Base-by-base conservation (phyloP, 2,113 vertebrate genomes). In the Macrotis lagotis region DNA sequence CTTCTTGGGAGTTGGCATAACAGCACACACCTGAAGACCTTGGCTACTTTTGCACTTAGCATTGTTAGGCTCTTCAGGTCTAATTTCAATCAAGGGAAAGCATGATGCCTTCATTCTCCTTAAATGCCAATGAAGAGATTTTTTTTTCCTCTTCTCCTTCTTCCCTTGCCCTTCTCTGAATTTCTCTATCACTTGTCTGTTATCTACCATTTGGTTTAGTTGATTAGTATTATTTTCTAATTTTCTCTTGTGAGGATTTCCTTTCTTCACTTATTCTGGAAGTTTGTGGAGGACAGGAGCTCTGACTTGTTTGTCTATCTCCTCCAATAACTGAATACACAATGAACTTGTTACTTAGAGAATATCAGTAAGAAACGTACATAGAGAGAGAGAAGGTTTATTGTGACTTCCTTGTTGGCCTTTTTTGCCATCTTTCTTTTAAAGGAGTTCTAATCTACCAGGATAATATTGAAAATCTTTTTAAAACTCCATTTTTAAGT, bases 401-500 rank as follows among this genome's bases (percentile, higher is more conserved):
- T 31, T 8, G 0, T 55, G 47, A 90, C 37, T 95, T 95, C 50
- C 31, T 14, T 74, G 8, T 10, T 88, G 66, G 14, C 55, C 90
- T 83, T 92, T 16, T 94, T 83, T 91, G 31, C n/a, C 53, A 51
- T 53, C 48, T 93, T 44, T 9, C 93, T 95, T 92, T 93, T 88
- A 92, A 91, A 95, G 53, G 47, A 31, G 50, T 90, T 91, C 31
- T 92, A 48, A 55, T 55, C 52, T 89, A 55, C 92, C 66, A 74
- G 59, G 92, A 53, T n/a, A 47, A 90, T 59, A 92, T 24, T 31
- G 48, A 94, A 93, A 50, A 14, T 47, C 66, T 92, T 94, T 96
- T 48, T 91, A 94, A 94, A 92, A 94, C 94, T 91, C 52, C 55
- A 55, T 24, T 90, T 93, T 44, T n/a, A 90, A 44, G 47, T 92